Percentiles rank a stretch among this genome's conserved stretches.
Evolutionary conservation across 2,888 invertebrate genomes (phyloP).

Genomic region (Drosophila recens): DNA sequence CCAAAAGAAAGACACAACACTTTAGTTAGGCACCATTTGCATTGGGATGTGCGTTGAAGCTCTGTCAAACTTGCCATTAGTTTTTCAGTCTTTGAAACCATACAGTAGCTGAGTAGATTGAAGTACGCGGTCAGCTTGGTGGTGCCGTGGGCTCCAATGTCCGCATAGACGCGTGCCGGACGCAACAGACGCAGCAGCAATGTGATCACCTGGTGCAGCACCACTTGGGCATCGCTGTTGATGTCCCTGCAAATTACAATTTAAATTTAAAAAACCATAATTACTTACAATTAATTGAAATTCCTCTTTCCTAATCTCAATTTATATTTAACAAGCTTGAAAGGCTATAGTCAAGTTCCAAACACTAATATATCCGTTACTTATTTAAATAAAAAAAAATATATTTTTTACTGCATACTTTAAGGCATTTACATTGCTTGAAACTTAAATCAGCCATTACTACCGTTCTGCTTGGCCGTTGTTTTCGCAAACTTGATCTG

Average conservation of each 20-base stretch:
- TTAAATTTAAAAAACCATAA: too few relatives aligned
- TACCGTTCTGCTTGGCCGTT: too few relatives aligned
- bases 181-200: constrained; percentile 91
- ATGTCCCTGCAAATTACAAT: constrained; percentile 81
- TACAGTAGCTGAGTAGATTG: constrained; percentile 95
- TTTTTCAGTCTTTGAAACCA: constrained; percentile 95
- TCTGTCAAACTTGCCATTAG: constrained; percentile 89
- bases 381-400: too few relatives aligned
- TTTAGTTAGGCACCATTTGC: not conserved
- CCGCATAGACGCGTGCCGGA: constrained; percentile 94
- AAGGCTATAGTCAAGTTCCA: too few relatives aligned
- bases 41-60: not conserved
- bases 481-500: too few relatives aligned
- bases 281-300: too few relatives aligned
- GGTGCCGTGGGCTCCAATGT: constrained; percentile 94
- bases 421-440: too few relatives aligned
- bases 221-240: constrained; percentile 87
- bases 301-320: too few relatives aligned
- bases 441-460: too few relatives aligned
- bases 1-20: not conserved
- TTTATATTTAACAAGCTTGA: too few relatives aligned
- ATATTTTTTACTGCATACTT: too few relatives aligned
- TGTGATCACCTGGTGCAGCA: constrained; percentile 90
- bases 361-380: too few relatives aligned
- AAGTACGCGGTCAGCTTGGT: constrained; percentile 97